These are phyloP conservation scores for Dasysyrphus albostriatus DNA, from an alignment of 2,888 invertebrate species.

Conservation along the genomic window DNA sequence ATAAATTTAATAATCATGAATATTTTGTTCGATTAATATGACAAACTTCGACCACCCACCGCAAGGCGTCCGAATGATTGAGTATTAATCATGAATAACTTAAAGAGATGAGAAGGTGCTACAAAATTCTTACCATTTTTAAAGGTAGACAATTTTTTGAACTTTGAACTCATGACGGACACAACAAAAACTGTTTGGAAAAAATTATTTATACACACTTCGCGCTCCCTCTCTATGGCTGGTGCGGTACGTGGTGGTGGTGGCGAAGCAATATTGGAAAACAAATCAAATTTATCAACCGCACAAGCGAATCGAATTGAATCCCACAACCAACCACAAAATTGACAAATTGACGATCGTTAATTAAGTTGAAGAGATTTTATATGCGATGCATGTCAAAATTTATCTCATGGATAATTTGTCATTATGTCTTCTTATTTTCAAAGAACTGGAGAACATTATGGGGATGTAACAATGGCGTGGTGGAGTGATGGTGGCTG, in stretches of 20 bases:
- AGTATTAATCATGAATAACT: constrained; percentile 45
- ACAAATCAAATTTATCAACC: constrained; percentile 68
- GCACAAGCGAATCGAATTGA: constrained; percentile 53
- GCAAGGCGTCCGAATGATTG: not conserved
- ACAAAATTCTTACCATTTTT: not conserved
- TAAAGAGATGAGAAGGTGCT: constrained; percentile 10
- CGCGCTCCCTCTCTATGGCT: too few species aligned
- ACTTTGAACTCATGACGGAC: constrained; percentile 1
- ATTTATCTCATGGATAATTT: constrained; percentile 67
- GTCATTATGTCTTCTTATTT: constrained; percentile 59
- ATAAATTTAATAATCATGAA: constrained; percentile 10
- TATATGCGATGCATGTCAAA: constrained; percentile 68
- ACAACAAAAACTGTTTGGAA: not conserved
- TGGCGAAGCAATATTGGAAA: constrained; percentile 54
- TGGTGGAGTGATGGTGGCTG: not conserved
- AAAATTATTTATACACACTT: too few species aligned
- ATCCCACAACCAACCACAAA: constrained; percentile 41
- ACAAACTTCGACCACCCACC: constrained; percentile 39
- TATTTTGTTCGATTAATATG: constrained; percentile 28
- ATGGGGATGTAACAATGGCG: not conserved
- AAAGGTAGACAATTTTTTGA: not conserved
- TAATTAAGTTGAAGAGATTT: constrained; percentile 75
- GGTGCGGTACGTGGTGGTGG: too few species aligned
- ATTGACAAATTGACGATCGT: constrained; percentile 75
- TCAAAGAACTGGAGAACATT: not conserved